Evolutionary conservation across 2,797 vertebrate genomes (phyloP).

Genomic region (Sitta carolinensis): DNA sequence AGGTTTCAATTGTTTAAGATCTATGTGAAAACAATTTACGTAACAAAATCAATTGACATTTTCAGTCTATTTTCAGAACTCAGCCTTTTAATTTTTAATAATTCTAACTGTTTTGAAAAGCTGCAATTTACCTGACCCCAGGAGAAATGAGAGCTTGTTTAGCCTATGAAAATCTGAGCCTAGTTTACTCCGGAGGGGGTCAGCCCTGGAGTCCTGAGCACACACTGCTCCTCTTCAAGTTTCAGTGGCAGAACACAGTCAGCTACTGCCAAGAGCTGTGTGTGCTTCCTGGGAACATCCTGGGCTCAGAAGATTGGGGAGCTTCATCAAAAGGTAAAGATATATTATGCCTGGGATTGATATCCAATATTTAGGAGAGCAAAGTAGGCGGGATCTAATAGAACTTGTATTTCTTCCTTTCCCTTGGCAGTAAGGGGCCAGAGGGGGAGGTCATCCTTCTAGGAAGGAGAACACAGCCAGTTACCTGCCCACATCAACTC

Average conservation of each 20-base stretch:
- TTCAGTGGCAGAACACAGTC: not conserved
- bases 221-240: not conserved
- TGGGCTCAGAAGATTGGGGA: not conserved
- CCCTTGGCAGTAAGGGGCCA: not conserved
- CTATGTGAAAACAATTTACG: not conserved
- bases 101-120: not conserved
- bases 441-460: not conserved
- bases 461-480: not conserved
- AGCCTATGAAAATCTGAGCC: not conserved
- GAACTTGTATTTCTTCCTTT: not conserved
- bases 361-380: not conserved
- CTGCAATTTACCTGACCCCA: not conserved
- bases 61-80: not conserved
- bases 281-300: fast-evolving
- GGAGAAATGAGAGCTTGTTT: not conserved
- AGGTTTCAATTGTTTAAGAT: not conserved
- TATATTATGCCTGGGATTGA: not conserved
- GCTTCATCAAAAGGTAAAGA: not conserved
- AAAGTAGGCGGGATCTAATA: not conserved
- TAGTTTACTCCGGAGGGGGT: not conserved
- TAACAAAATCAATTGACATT: not conserved
- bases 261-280: not conserved
- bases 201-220: not conserved
- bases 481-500: not conserved
- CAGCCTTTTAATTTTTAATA: not conserved